Percentiles rank a stretch among this genome's conserved stretches.
phyloP scores from a whole-genome alignment of 2,113 vertebrate species.

The Andinoacara biseriatus region DNA sequence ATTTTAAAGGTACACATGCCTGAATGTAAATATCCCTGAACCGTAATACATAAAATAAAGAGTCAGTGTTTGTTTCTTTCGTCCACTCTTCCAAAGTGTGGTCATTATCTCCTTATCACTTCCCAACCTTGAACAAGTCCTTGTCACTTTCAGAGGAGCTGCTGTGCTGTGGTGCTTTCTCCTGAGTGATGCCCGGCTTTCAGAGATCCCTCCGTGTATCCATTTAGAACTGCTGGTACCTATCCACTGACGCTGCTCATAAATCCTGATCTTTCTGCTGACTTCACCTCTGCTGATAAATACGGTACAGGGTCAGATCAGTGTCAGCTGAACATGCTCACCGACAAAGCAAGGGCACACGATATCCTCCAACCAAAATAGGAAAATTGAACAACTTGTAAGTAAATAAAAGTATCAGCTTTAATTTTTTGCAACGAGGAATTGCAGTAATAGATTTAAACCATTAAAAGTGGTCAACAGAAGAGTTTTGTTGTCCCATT shows the following conservation, averaged over 20 bases:
- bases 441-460: too few relatives aligned
- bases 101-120: not conserved
- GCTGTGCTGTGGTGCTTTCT: not conserved
- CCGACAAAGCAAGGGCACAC: not conserved
- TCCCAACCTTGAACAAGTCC: not conserved
- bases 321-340: not conserved
- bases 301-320: not conserved
- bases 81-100: not conserved
- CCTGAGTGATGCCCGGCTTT: not conserved
- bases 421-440: too few relatives aligned
- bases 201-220: not conserved
- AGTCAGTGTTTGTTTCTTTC: not conserved
- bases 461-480: too few relatives aligned
- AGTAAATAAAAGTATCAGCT: not conserved
- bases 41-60: not conserved
- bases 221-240: not conserved
- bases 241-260: conserved; percentile 2
- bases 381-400: not conserved
- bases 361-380: not conserved
- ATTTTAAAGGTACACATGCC: too few relatives aligned
- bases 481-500: not conserved
- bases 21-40: not conserved
- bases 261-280: conserved; percentile 27
- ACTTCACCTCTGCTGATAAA: conserved; percentile 21
- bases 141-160: not conserved